Conservation (phyloP, 1,140 invertebrate species). For the Drosophila malerkotliana region DNA sequence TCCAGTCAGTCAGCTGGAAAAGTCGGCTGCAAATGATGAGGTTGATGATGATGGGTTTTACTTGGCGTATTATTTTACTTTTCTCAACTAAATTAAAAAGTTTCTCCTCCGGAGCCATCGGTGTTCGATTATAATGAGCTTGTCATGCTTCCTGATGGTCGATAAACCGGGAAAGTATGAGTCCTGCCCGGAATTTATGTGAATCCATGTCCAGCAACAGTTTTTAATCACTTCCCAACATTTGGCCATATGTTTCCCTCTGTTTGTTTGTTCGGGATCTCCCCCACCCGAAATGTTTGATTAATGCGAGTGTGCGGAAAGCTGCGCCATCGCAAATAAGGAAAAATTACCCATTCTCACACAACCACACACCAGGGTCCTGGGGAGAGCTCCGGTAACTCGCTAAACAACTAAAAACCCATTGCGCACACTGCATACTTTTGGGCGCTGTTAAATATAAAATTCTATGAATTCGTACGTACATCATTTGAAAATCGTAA, state of each 20-base stretch:
- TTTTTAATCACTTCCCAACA: constrained; percentile 32
- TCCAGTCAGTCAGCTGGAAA: constrained; percentile 49
- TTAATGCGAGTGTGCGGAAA: constrained; percentile 65
- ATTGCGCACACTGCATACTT: constrained; percentile 46
- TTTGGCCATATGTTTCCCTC: constrained; percentile 11
- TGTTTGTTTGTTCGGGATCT: constrained; percentile 8
- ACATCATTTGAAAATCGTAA: constrained; percentile 83
- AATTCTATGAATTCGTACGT: constrained; percentile 83
- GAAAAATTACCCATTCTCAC: constrained; percentile 64
- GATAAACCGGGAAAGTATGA: constrained; percentile 4
- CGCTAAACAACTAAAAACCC: constrained; percentile 67
- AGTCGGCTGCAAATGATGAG: constrained; percentile 21
- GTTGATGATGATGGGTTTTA: constrained; percentile 42
- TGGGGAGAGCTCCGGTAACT: neutral
- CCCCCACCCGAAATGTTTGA: constrained; percentile 48
- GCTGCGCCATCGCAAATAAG: constrained; percentile 63
- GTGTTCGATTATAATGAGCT: constrained; percentile 61
- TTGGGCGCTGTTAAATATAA: constrained; percentile 80
- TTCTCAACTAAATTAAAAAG: constrained; percentile 76
- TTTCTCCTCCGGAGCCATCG: constrained; percentile 38
- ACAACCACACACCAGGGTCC: constrained; percentile 2
- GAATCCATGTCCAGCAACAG: constrained; percentile 15
- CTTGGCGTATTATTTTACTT: constrained; percentile 62
- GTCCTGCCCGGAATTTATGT: neutral
- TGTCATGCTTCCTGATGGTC: constrained; percentile 50